Conservation (phyloP, 1,140 invertebrate species). For the Trichoplusia ni region DNA sequence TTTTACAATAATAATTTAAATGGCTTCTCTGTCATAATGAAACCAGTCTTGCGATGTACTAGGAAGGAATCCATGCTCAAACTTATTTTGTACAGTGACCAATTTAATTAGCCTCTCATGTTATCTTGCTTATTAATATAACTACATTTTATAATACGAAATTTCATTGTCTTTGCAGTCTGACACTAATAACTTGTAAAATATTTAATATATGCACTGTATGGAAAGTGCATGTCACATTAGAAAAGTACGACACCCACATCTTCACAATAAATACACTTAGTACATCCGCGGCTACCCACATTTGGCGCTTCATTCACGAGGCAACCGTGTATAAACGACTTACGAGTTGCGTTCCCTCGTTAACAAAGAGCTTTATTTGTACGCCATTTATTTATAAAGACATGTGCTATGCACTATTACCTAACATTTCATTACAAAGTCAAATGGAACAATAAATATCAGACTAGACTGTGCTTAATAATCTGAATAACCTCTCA, state of each 20-base stretch:
- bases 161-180: constrained; percentile 1
- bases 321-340: too few relatives aligned
- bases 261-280: background rate
- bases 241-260: background rate
- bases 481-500: constrained; percentile 1
- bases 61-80: constrained; percentile 8
- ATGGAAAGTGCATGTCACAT: background rate
- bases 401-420: background rate
- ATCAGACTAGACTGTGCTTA: constrained; percentile 46
- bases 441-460: constrained; percentile 42
- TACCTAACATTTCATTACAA: background rate
- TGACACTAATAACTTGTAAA: constrained; percentile 1
- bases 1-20: constrained; percentile 30
- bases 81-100: constrained; percentile 12
- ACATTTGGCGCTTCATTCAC: too few relatives aligned
- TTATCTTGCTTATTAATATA: background rate
- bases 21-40: constrained; percentile 21
- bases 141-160: background rate
- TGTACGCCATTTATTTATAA: background rate
- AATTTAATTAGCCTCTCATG: constrained; percentile 34
- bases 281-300: background rate
- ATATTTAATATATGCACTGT: background rate
- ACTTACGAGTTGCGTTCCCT: too few relatives aligned
- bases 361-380: too few relatives aligned
- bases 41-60: constrained; percentile 30